Evolutionary conservation across 2,888 invertebrate species (phyloP).

Genomic region (Platerodrilus igneus): DNA sequence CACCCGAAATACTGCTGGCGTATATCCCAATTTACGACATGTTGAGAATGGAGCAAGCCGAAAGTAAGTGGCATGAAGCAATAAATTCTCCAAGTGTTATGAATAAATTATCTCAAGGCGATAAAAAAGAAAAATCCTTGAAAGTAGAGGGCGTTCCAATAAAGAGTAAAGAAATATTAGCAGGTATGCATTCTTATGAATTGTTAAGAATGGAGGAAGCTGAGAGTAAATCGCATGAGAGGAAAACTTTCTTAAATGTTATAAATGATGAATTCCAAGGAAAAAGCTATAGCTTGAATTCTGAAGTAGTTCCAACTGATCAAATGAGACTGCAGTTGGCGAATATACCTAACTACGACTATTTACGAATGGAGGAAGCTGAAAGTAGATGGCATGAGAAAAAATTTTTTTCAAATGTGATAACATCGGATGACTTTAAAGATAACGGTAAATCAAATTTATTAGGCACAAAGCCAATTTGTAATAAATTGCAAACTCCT

Average conservation of each 20-base stretch:
- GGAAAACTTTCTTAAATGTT: neutral
- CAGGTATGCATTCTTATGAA: slow-evolving; percentile 6
- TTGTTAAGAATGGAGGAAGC: slow-evolving; percentile 1
- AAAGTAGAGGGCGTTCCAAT: no score
- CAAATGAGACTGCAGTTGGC: no score
- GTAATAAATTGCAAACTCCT: no score
- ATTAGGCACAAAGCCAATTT: no score
- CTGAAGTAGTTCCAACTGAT: no score
- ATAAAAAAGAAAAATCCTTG: slow-evolving; percentile 3
- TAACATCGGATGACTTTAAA: slow-evolving; percentile 7
- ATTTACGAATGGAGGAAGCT: slow-evolving; percentile 9
- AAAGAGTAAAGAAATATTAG: neutral
- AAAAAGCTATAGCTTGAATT: no score
- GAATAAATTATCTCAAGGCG: no score
- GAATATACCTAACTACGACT: slow-evolving; percentile 11
- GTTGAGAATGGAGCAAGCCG: slow-evolving; percentile 9
- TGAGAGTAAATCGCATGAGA: slow-evolving; percentile 8
- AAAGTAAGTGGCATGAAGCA: slow-evolving; percentile 11
- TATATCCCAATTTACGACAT: slow-evolving; percentile 12
- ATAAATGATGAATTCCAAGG: no score
- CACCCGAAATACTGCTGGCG: no score
- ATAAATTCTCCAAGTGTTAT: no score
- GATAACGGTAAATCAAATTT: no score
- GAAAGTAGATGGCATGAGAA: slow-evolving; percentile 12
- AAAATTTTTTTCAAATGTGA: slow-evolving; percentile 6